Evolutionary conservation across 1,140 invertebrate genomes (phyloP).

Genomic region (Cydia strobilella): DNA sequence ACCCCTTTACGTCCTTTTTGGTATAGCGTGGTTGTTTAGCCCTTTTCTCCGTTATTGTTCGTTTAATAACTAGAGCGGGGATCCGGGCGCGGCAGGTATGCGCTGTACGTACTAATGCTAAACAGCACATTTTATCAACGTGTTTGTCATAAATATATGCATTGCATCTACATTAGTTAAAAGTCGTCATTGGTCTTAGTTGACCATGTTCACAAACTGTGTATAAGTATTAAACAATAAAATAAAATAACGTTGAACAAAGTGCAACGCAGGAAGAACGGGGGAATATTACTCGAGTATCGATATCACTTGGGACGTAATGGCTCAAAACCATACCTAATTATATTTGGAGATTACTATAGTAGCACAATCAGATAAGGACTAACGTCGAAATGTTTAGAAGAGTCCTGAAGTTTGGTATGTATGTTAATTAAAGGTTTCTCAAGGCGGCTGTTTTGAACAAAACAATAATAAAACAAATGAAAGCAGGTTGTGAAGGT

Average conservation of each 20-base stretch:
- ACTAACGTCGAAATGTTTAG: too few relatives aligned
- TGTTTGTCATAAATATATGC: not conserved
- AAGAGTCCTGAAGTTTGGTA: too few relatives aligned
- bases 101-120: not conserved
- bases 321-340: not conserved
- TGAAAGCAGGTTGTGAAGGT: too few relatives aligned
- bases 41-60: slow-evolving; percentile 23
- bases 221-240: too few relatives aligned
- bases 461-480: too few relatives aligned
- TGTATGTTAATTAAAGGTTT: too few relatives aligned
- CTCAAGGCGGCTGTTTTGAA: too few relatives aligned
- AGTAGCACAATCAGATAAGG: too few relatives aligned
- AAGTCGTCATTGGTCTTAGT: not conserved
- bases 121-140: not conserved
- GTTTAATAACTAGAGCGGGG: not conserved
- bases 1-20: not conserved
- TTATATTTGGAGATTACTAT: too few relatives aligned
- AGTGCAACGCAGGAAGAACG: too few relatives aligned
- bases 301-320: not conserved
- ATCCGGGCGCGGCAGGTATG: slow-evolving; percentile 8
- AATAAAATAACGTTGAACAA: too few relatives aligned
- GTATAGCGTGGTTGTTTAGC: not conserved
- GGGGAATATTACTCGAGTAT: not conserved
- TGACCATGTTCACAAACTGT: too few relatives aligned
- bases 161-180: not conserved